Evolutionary conservation across 2,888 invertebrate genomes (phyloP).

Genomic region (Agrochola litura): DNA sequence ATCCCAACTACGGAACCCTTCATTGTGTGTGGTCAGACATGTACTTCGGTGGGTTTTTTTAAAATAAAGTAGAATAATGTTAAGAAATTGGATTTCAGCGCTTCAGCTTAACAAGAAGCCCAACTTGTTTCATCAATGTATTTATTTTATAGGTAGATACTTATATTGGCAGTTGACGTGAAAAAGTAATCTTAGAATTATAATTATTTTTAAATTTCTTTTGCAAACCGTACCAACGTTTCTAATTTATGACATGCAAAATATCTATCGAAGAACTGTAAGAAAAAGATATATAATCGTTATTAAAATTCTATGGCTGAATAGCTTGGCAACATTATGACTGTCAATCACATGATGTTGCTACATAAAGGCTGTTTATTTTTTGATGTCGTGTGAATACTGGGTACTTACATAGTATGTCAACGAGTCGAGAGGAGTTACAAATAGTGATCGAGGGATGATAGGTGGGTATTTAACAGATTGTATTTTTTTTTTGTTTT

Average conservation of each 20-base stretch:
- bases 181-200: not conserved
- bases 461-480: no score
- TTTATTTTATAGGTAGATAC: not conserved
- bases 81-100: not conserved
- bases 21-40: no score
- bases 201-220: not conserved
- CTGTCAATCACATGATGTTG: not conserved
- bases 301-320: constrained; percentile 20
- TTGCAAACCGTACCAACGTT: constrained; percentile 7
- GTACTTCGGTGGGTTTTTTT: not conserved
- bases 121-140: not conserved
- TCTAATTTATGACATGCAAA: not conserved
- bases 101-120: no score
- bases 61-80: no score
- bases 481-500: constrained; percentile 2
- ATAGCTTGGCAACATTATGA: constrained; percentile 13
- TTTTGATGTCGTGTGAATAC: not conserved
- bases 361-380: not conserved
- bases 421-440: no score
- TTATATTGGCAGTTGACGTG: not conserved
- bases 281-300: constrained; percentile 9
- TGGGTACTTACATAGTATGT: not conserved
- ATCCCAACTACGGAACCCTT: no score
- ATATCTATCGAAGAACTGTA: not conserved
- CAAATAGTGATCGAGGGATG: not conserved